Base-by-base conservation (phyloP, 2,888 invertebrate genomes). In the Muscina levida region DNA sequence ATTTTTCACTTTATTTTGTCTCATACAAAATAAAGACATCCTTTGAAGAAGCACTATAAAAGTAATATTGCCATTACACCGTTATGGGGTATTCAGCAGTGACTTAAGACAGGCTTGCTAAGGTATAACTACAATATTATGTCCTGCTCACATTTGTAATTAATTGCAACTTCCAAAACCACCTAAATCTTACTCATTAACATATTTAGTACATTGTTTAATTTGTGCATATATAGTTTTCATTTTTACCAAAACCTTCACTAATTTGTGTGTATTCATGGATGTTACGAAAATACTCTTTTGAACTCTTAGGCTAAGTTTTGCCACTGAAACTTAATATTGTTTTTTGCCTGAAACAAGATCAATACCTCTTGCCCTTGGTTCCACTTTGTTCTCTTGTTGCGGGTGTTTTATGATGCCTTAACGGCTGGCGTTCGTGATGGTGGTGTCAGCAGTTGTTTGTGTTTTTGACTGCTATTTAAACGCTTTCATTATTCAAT, bases 171-270 rank as follows among this genome's bases (percentile, higher is more conserved):
- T n/a, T n/a, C n/a, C n/a, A n/a, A n/a, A n/a, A n/a, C n/a, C n/a
- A n/a, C n/a, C n/a, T n/a, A n/a, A n/a, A n/a, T n/a, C n/a, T n/a
- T 31, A 31, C 3, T 31, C 31, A 31, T 31, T 31, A 31, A 8
- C 31, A 31, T 31, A 31, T 31, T 31, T 31, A 5, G 31, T 31
- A 31, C 31, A 31, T 31, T 5, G 8, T 31, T 31, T n/a, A n/a
- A n/a, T 8, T 31, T 31, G 3, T 31, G 8, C 31, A 31, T 8
- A 31, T 31, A 5, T 3, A 31, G 8, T 3, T 31, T 31, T 31
- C 31, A 31, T 31, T 59, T 59, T 56, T 42, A 39, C 62, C 62
- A 62, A 39, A 62, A 62, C 62, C 62, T 62, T 37, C 22, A 19
- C 62, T 62, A 62, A 62, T 62, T 62, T 62, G 11, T 22, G n/a